phyloP scores from a whole-genome alignment of 2,113 vertebrate genomes.

The Python bivittatus region DNA sequence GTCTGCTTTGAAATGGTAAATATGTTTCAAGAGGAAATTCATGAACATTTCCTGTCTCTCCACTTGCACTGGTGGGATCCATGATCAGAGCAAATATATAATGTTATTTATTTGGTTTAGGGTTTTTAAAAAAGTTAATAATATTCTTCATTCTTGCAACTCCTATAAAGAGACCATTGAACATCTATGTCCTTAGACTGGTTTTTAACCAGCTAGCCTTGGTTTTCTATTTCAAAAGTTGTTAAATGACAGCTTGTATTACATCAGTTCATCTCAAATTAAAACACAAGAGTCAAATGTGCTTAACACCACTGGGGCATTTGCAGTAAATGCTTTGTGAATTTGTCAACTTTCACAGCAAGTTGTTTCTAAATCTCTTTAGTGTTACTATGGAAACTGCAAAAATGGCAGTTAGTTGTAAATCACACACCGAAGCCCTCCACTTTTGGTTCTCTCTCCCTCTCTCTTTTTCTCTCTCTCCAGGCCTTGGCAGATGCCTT shows the following conservation, averaged over 20 bases:
- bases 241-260: slow-evolving; percentile 17
- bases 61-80: background rate
- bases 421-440: slow-evolving; percentile 4
- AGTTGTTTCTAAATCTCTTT: slow-evolving; percentile 20
- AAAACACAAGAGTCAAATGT: slow-evolving; percentile 10
- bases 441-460: background rate
- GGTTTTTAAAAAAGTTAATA: background rate
- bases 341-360: slow-evolving; percentile 37
- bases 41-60: background rate
- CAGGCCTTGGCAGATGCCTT: background rate
- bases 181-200: background rate
- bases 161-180: background rate
- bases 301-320: slow-evolving; percentile 1
- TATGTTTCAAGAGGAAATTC: background rate
- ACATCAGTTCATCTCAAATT: slow-evolving; percentile 24
- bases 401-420: slow-evolving; percentile 44
- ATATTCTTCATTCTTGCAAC: background rate
- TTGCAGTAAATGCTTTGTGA: slow-evolving; percentile 27
- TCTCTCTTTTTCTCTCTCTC: background rate
- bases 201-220: background rate
- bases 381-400: slow-evolving; percentile 49
- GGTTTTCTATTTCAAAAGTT: slow-evolving; percentile 1
- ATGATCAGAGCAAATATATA: background rate
- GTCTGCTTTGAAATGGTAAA: background rate
- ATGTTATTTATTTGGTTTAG: background rate